Base-by-base conservation (phyloP, 2,888 invertebrate genomes). In the Cheilosia pagana region DNA sequence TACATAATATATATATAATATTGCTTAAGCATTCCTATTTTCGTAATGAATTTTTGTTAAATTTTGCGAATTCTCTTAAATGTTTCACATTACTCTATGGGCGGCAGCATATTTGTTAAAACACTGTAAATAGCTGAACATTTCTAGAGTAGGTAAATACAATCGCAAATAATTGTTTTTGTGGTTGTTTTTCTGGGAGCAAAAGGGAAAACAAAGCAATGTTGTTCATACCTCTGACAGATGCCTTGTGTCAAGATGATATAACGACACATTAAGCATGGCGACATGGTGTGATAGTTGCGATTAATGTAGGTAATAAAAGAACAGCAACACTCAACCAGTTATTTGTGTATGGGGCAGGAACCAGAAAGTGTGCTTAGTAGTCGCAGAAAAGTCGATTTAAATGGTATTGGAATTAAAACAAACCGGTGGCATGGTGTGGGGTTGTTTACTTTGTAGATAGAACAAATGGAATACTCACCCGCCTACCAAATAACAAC, bases 141-240 rank as follows among this genome's bases (percentile, higher is more conserved):
- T 65, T 57, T 65, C 50, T 60, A 59, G 60, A 77, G 60, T 71
- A 60, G 72, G 60, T 71, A 60, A 77, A 82, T 43, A 67, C 67
- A 78, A 83, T 83, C 72, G 31, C 81, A 82, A 76, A 76, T 77
- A 77, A 82, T 77, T 77, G 71, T 77, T 77, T 57, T 82, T 77
- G 65, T 57, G 72, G 77, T 62, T 72, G 48, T 45, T 68, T 81
- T 16, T 71, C 31, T 48, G 25, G 12, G 52, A 16, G 16, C 0
- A 53, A 72, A 48, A 67, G 45, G 53, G 28, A 43, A 39, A 67
- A 67, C 62, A 67, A 62, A 68, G 16, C 50, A 35, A 23, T 52
- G 39, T 55, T 70, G 28, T 67, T 67, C 57, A 50, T 67, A 68
- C 48, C 50, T 45, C 59, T 70, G 79, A 68, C 63, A 79, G 59